These are phyloP conservation scores for Heteronetta atricapilla DNA, from an alignment of 2,113 vertebrate genomes.

Conservation along the genomic window DNA sequence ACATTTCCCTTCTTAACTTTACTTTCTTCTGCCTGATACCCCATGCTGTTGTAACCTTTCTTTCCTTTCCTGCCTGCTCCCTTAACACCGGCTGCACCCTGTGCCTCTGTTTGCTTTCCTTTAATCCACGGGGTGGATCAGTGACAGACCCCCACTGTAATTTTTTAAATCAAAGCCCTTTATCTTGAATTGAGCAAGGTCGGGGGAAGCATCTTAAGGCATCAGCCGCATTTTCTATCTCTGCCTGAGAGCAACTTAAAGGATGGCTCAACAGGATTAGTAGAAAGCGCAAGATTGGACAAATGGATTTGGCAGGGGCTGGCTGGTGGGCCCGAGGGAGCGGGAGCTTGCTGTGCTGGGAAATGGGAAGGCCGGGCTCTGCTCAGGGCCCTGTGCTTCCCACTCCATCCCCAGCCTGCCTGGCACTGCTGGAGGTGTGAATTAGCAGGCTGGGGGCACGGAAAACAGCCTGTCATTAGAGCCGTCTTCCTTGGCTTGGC, in stretches of 20 bases:
- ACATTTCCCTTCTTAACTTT: not conserved
- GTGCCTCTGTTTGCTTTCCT: slow-evolving; percentile 32
- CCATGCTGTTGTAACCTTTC: not conserved
- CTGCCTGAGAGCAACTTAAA: slow-evolving; percentile 61
- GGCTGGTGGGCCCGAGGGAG: slow-evolving; percentile 54
- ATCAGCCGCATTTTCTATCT: slow-evolving; percentile 35
- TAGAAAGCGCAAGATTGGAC: slow-evolving; percentile 31
- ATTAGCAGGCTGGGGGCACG: not conserved
- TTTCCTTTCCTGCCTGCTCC: not conserved
- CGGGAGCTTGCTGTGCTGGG: not conserved
- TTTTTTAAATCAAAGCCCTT: slow-evolving; percentile 65
- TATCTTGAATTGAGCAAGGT: slow-evolving; percentile 61
- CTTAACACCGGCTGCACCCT: not conserved
- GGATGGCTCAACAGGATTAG: slow-evolving; percentile 66
- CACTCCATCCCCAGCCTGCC: not conserved
- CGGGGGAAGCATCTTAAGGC: slow-evolving; percentile 54
- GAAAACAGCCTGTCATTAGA: not conserved
- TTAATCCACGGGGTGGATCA: slow-evolving; percentile 13
- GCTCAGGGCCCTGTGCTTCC: not conserved
- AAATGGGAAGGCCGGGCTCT: not conserved
- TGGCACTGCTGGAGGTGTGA: not conserved
- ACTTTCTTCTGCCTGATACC: not conserved
- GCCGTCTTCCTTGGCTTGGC: not conserved
- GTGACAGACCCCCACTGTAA: slow-evolving; percentile 41
- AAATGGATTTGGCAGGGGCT: slow-evolving; percentile 67